These are phyloP conservation scores for Atta cephalotes DNA, from an alignment of 1,140 invertebrate species.

Conservation along the genomic window DNA sequence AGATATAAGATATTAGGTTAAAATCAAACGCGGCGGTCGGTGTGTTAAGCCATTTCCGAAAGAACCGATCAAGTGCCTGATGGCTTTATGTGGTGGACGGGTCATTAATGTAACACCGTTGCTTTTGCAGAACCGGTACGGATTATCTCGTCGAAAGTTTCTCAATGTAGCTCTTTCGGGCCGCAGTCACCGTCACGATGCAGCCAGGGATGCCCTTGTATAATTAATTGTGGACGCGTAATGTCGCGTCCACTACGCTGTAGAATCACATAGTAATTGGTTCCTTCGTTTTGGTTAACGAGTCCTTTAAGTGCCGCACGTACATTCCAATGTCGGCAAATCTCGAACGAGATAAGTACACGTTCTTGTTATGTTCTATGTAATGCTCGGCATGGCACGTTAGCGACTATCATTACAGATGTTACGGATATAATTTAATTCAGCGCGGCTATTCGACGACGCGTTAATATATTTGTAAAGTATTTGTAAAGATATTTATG, in stretches of 20 bases:
- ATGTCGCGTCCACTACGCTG: slow-evolving; percentile 60
- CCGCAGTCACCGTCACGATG: neutral
- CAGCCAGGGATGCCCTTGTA: slow-evolving; percentile 33
- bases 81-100: slow-evolving; percentile 45
- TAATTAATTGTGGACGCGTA: slow-evolving; percentile 74
- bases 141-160: slow-evolving; percentile 62
- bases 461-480: neutral
- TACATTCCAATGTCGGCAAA: slow-evolving; percentile 61
- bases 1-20: slow-evolving; percentile 56
- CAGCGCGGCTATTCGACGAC: slow-evolving; percentile 10
- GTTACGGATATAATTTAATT: slow-evolving; percentile 68
- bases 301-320: slow-evolving; percentile 68
- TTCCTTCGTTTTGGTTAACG: slow-evolving; percentile 74
- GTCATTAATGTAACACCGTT: slow-evolving; percentile 58
- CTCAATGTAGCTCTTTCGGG: slow-evolving; percentile 42
- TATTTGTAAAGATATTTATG: neutral
- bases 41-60: slow-evolving; percentile 55
- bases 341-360: slow-evolving; percentile 38
- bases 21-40: slow-evolving; percentile 10
- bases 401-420: slow-evolving; percentile 61
- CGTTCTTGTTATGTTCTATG: slow-evolving; percentile 20
- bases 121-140: slow-evolving; percentile 61
- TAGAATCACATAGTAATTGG: slow-evolving; percentile 71
- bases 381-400: slow-evolving; percentile 42
- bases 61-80: slow-evolving; percentile 37